Conservation (phyloP, 2,888 invertebrate species). For the Gymnosoma rotundatum region DNA sequence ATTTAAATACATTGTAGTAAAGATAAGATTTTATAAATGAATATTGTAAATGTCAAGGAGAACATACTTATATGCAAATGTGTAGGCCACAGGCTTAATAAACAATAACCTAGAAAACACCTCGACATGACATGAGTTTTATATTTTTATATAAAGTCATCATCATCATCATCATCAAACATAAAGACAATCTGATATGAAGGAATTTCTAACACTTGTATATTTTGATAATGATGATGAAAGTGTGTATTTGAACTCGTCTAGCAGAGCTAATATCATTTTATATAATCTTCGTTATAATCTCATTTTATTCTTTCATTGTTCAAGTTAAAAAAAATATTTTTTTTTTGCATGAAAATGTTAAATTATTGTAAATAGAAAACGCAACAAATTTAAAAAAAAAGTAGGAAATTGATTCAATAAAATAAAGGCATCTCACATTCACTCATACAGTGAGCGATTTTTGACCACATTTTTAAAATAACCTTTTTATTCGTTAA, state of each 20-base stretch:
- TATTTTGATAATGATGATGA: background rate
- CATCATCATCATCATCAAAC: background rate
- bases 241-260: background rate
- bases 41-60: slow-evolving; percentile 35
- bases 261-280: slow-evolving; percentile 30
- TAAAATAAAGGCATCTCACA: too few relatives aligned
- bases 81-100: slow-evolving; percentile 12
- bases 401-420: too few relatives aligned
- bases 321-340: too few relatives aligned
- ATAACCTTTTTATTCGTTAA: too few relatives aligned
- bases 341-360: too few relatives aligned
- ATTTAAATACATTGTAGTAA: background rate
- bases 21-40: slow-evolving; percentile 19
- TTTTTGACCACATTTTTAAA: too few relatives aligned
- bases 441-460: too few relatives aligned
- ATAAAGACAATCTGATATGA: background rate
- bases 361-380: too few relatives aligned
- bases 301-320: background rate
- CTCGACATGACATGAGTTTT: slow-evolving; percentile 55
- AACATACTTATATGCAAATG: slow-evolving; percentile 35
- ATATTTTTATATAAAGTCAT: slow-evolving; percentile 33
- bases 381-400: too few relatives aligned
- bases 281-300: slow-evolving; percentile 16
- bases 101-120: slow-evolving; percentile 23
- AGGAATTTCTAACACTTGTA: slow-evolving; percentile 10